Evolutionary conservation across 2,888 invertebrate species (phyloP), one percentile per base, ranked within the genome.

Genomic region (Selenia dentaria): DNA sequence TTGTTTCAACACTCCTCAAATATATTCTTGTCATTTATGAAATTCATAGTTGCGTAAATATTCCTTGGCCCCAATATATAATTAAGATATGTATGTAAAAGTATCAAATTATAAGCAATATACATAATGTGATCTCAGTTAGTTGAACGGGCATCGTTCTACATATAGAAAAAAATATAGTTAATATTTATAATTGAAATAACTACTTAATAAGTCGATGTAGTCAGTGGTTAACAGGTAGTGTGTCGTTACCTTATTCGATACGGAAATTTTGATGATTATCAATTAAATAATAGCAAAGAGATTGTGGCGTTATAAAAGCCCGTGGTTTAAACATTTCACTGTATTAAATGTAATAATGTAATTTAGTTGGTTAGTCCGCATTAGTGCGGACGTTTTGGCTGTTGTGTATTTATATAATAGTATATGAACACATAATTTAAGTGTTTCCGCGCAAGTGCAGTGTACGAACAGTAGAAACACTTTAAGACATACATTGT

Each of bases 221-320:
- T 89, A 90, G 87, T 88, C 86, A 74, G 74, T 83, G 85, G 85
- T 87, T 88, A 74, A 77, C 74, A 76, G 83, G 84, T 89, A 89
- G 88, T 83, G 75, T 79, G 79, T 85, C 41, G 36, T 87, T 88
- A 85, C 80, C 79, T 81, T 25, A 73, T 79, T 79, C 68, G 58
- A 76, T 57, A 66, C 59, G 62, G 52, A 67, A 56, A 49, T 59
- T 76, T 73, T 75, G 76, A 77, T 64, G 70, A 76, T 70, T 72
- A 73, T 61, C 74, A 56, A 64, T 66, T 75, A n/a, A n/a, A n/a
- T n/a, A 74, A 73, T 77, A 76, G 77, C 67, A 72, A 69, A 57
- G 67, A 72, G 67, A 72, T 70, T 67, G 69, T 67, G 66, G 47
- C 41, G 29, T 48, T 48, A 25, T 38, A 37, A 48, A 37, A 36